A percentile compares a stretch with the other conserved stretches of the same genome.
These are phyloP conservation scores for Crenuchus spilurus DNA, from an alignment of 2,797 vertebrate genomes.

Conservation along the genomic window DNA sequence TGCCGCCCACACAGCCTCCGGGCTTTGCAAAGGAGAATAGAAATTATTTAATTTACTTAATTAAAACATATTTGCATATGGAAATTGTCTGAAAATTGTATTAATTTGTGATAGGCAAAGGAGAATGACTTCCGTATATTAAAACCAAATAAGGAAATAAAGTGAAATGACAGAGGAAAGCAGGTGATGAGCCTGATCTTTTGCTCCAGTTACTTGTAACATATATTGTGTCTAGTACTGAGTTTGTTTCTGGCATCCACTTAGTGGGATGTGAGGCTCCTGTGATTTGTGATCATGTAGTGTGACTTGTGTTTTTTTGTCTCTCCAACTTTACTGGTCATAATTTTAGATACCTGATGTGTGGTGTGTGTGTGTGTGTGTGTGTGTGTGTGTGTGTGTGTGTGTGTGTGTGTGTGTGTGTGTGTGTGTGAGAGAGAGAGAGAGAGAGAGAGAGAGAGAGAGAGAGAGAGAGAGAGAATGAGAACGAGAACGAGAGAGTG, in stretches of 20 bases:
- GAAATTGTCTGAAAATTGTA: slow-evolving; percentile 80
- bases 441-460: slow-evolving; percentile 22
- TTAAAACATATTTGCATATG: slow-evolving; percentile 85
- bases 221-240: not conserved
- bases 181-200: slow-evolving; percentile 71
- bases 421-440: slow-evolving; percentile 13
- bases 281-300: not conserved
- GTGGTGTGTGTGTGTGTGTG: too few species aligned
- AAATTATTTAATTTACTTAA: slow-evolving; percentile 78
- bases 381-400: too few species aligned
- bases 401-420: not conserved
- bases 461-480: slow-evolving; percentile 8
- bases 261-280: not conserved
- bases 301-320: not conserved
- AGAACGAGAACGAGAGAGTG: not conserved
- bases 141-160: slow-evolving; percentile 66
- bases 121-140: slow-evolving; percentile 75
- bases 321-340: not conserved
- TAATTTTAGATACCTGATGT: too few species aligned
- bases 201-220: slow-evolving; percentile 45
- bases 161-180: slow-evolving; percentile 44
- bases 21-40: slow-evolving; percentile 66
- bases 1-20: slow-evolving; percentile 64
- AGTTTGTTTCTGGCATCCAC: not conserved
- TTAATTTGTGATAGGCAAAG: slow-evolving; percentile 80